Percentiles rank a stretch among this genome's conserved stretches.
Evolutionary conservation across 2,888 invertebrate genomes (phyloP).

Genomic region (Tipula lateralis): DNA sequence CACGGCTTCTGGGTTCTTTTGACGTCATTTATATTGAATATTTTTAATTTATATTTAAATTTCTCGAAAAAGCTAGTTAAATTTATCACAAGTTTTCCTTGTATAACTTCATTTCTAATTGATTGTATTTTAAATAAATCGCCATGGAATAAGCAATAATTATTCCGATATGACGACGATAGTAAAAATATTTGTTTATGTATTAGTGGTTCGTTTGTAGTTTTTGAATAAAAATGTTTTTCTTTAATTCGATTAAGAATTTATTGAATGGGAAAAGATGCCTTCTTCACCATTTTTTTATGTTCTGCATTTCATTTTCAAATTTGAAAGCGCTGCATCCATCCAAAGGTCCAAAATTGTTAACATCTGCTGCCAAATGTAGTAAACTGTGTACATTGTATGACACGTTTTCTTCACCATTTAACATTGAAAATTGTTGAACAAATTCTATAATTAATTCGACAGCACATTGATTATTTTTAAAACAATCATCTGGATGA

Average conservation of each 20-base stretch:
- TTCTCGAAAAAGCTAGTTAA: not conserved
- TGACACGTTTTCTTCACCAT: no score
- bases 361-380: not conserved
- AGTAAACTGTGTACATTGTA: not conserved
- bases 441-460: no score
- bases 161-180: not conserved
- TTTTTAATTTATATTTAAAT: not conserved
- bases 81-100: no score
- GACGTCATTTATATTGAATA: not conserved
- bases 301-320: not conserved
- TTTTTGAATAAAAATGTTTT: no score
- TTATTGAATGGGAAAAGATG: not conserved
- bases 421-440: no score
- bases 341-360: not conserved
- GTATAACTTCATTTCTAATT: not conserved
- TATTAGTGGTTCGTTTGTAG: no score
- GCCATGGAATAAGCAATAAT: not conserved
- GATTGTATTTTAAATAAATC: not conserved
- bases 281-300: not conserved
- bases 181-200: no score
- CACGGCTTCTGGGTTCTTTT: not conserved
- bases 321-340: not conserved
- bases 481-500: no score
- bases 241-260: not conserved
- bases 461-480: no score